Percentiles rank a stretch among this genome's conserved stretches.
Evolutionary conservation across 1,140 invertebrate genomes (phyloP).

Genomic region (Ostrea denselamellosa): DNA sequence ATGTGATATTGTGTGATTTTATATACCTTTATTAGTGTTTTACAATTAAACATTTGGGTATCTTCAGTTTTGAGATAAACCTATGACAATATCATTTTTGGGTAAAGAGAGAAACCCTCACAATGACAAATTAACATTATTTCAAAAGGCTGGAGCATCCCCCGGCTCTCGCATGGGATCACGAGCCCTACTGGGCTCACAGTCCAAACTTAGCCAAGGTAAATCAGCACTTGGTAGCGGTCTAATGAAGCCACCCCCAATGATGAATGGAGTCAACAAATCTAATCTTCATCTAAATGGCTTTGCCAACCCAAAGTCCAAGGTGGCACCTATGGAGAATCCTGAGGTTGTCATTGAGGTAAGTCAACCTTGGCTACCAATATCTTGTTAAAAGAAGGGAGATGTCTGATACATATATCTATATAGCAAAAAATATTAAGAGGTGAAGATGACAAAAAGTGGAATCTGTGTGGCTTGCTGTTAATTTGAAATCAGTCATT

Average conservation of each 20-base stretch:
- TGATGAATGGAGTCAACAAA: constrained; percentile 40
- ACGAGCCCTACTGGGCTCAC: background rate
- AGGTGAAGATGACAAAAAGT: no score
- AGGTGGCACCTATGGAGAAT: constrained; percentile 57
- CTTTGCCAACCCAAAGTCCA: constrained; percentile 18
- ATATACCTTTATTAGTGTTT: no score
- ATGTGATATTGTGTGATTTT: no score
- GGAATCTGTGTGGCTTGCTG: no score
- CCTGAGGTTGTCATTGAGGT: constrained; percentile 65
- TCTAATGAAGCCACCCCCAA: constrained; percentile 19
- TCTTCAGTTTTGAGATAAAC: no score
- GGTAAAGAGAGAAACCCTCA: no score
- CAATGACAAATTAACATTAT: background rate
- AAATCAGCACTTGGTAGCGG: constrained; percentile 41
- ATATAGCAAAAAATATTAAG: no score
- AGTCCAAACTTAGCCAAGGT: background rate
- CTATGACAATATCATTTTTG: no score
- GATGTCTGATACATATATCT: no score
- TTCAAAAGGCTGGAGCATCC: background rate
- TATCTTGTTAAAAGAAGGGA: background rate
- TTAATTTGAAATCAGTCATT: no score
- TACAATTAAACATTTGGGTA: no score
- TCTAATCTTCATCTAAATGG: constrained; percentile 26
- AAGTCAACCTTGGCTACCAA: background rate
- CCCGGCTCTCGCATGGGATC: constrained; percentile 34